These are phyloP conservation scores for Seira ritae DNA, from an alignment of 2,888 invertebrate genomes.

Conservation along the genomic window DNA sequence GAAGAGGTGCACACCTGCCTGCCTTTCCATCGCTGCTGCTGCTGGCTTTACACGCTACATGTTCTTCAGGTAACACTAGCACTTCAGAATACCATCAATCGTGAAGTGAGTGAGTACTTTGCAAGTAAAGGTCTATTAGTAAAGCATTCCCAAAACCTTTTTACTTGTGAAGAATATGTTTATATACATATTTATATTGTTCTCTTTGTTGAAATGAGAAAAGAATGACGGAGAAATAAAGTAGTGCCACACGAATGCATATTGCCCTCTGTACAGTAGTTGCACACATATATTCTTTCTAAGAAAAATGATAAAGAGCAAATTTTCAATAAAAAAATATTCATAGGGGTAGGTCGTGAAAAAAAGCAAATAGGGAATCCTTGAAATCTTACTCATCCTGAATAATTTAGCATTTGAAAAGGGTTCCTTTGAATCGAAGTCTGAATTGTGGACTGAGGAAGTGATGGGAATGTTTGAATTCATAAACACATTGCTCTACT, in stretches of 20 bases:
- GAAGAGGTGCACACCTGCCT: slow-evolving; percentile 7
- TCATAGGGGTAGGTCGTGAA: too few relatives aligned
- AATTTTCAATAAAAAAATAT: neutral
- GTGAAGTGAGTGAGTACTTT: too few relatives aligned
- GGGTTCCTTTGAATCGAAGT: too few relatives aligned
- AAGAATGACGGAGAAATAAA: neutral
- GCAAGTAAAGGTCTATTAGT: too few relatives aligned
- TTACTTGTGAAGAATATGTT: too few relatives aligned
- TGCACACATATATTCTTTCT: too few relatives aligned
- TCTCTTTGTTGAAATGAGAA: neutral
- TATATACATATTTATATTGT: neutral
- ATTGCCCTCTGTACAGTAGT: neutral
- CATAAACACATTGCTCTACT: too few relatives aligned
- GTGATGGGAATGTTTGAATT: too few relatives aligned
- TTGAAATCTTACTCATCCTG: too few relatives aligned
- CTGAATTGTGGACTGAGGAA: too few relatives aligned
- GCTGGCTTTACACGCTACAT: neutral
- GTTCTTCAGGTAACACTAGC: neutral
- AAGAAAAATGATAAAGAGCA: neutral
- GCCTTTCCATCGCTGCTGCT: neutral
- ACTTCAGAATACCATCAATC: neutral
- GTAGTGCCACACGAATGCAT: neutral
- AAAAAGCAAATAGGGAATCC: neutral
- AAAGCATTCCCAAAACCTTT: too few relatives aligned
- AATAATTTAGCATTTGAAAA: neutral